Base-by-base conservation (phyloP, 2,888 invertebrate species). In the Maniola hyperantus region DNA sequence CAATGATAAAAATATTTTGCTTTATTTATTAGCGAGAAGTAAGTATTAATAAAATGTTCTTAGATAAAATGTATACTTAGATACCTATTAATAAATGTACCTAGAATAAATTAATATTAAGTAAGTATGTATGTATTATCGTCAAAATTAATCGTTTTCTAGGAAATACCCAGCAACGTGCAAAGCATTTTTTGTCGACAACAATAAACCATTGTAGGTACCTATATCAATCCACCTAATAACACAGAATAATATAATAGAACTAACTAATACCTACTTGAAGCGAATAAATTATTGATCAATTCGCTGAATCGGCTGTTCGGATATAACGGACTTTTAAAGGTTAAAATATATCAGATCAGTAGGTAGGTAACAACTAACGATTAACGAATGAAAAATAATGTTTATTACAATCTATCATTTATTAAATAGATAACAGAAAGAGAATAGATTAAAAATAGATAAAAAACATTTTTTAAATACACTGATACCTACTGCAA, bases 271-370 rank as follows among this genome's bases (percentile, higher is more conserved):
- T 26, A 26, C 26, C 50, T 36, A 50, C 60, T 15, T 48, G 10
- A 33, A 15, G 42, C 42, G 53, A 62, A 62, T 48, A 59, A 46
- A 48, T 59, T 59, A 48, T 39, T 61, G 51, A 61, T 53, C 62
- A 26, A 62, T 62, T 62, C 62, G 26, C 42, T 53, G 53, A 39
- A 42, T 53, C 18, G n/a, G 51, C 53, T 53, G 62, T 62, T 51
- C 36, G 15, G 39, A 42, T 62, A 53, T 62, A 62, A 62, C 62
- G 62, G 62, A 11, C 42, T 42, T 53, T 39, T 50, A 50, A 50
- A 61, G 61, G 50, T 61, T 48, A n/a, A n/a, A n/a, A n/a, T n/a
- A 59, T 46, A 48, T 59, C 46, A 48, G 46, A 59, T 59, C n/a
- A 48, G 10, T 36, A 33, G 2, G 33, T 33, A 36, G 8, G 10